Evolutionary conservation across 2,888 invertebrate genomes (phyloP).

Genomic region (Andrena bicolor): DNA sequence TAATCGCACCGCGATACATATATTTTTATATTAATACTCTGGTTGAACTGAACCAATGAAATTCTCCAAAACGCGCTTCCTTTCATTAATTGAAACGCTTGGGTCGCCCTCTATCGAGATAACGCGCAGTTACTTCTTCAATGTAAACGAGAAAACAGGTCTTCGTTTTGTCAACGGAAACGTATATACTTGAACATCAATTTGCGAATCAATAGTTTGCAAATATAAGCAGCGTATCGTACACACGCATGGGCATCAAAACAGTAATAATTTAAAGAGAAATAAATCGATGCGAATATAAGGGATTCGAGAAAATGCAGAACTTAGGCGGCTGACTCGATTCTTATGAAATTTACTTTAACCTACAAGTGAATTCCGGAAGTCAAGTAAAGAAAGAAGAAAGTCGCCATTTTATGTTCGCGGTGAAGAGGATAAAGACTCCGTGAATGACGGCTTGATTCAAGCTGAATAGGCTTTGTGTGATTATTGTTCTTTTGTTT

Average conservation of each 20-base stretch:
- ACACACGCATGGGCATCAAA: neutral
- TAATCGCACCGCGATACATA: no score
- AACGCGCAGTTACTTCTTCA: no score
- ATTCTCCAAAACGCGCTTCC: no score
- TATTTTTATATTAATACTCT: no score
- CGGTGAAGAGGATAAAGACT: constrained; percentile 44
- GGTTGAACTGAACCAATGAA: no score
- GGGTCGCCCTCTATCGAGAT: no score
- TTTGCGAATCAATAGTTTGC: constrained; percentile 52
- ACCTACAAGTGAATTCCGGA: constrained; percentile 36
- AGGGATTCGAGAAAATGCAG: neutral
- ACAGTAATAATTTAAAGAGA: neutral
- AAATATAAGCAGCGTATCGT: constrained; percentile 17
- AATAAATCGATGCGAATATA: neutral
- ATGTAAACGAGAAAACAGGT: neutral
- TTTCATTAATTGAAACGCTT: no score
- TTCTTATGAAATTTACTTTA: constrained; percentile 26
- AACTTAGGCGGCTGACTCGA: neutral
- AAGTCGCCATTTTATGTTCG: constrained; percentile 59
- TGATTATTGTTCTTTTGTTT: constrained; percentile 53
- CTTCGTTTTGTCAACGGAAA: constrained; percentile 37
- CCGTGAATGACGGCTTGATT: constrained; percentile 50
- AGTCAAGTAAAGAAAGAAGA: constrained; percentile 48
- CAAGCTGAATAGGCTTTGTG: constrained; percentile 26
- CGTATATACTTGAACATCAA: constrained; percentile 28